Evolutionary conservation across 2,888 invertebrate genomes (phyloP), one percentile per base, ranked within the genome.

Genomic region (Podabrus alpinus): DNA sequence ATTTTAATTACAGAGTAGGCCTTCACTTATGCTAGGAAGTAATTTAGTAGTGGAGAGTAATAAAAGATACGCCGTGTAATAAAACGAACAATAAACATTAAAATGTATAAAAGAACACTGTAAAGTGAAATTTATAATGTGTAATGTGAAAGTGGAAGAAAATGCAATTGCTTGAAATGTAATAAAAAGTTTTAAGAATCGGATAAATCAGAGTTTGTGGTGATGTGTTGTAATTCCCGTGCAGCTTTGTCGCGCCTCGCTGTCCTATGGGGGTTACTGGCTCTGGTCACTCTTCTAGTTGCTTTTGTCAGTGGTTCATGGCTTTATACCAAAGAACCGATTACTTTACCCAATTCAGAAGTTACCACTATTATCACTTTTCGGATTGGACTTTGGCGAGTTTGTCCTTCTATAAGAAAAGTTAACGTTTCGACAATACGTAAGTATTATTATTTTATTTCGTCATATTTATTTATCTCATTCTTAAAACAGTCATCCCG

Each of bases 381-480:
- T 82, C 84, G 86, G 69, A 89, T 89, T 77, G 89, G 89, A 69
- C 85, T 89, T 73, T 89, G 89, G 89, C 83, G 87, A 61, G 88
- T 88, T 69, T 89, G 89, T 82, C 89, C 89, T 10, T 84, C 85
- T 24, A 84, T 89, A 71, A 88, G 86, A 82, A 85, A 85, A 79
- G 83, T 87, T 82, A 88, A 89, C 83, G 82, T 60, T 19, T 45
- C 85, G 15, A 84, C 88, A 62, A 86, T 86, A 83, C 86, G 88
- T 88, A 84, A 88, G 88, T 88, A 74, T 45, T 45, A 45, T 45
- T n/a, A 45, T 45, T 29, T 45, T 2, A n/a, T 45, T 45, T 5
- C n/a, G 13, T 29, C 29, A 29, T 29, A 13, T 29, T 13, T 29
- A 0, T n/a, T 45, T 45, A n/a, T n/a, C 7, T 45, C n/a, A n/a